Conservation (phyloP, 2,888 invertebrate genomes). For the Xanthia icteritia region DNA sequence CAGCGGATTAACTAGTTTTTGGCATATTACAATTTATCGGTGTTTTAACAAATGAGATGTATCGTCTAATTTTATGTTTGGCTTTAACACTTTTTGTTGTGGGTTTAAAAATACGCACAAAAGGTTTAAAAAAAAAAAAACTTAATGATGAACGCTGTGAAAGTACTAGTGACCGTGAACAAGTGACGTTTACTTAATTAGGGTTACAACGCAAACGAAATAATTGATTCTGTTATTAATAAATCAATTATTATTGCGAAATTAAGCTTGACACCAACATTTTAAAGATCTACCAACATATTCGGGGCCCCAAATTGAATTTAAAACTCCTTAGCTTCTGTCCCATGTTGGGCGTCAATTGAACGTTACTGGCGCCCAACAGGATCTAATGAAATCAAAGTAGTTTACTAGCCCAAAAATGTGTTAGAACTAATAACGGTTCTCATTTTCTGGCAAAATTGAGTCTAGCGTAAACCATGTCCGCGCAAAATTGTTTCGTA, state of each 20-base stretch:
- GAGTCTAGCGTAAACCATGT: slow-evolving; percentile 27
- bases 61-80: slow-evolving; percentile 39
- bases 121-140: no score
- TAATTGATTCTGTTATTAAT: background rate
- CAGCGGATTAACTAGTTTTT: slow-evolving; percentile 56
- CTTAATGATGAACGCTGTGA: background rate
- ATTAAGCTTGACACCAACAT: slow-evolving; percentile 3
- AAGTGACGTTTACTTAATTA: background rate
- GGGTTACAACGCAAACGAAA: background rate
- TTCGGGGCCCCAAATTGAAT: slow-evolving; percentile 21
- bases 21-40: slow-evolving; percentile 58
- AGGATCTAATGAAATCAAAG: slow-evolving; percentile 55
- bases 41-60: slow-evolving; percentile 51
- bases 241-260: background rate
- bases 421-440: slow-evolving; percentile 31
- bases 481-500: slow-evolving; percentile 26
- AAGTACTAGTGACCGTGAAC: background rate
- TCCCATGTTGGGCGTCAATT: slow-evolving; percentile 43
- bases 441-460: slow-evolving; percentile 34
- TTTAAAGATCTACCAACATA: background rate
- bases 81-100: slow-evolving; percentile 15
- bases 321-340: slow-evolving; percentile 17
- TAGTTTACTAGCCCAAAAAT: slow-evolving; percentile 43
- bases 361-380: slow-evolving; percentile 47
- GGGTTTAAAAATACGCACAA: slow-evolving; percentile 1